Conservation (phyloP, 2,888 invertebrate species). For the Hydriomena furcata region DNA sequence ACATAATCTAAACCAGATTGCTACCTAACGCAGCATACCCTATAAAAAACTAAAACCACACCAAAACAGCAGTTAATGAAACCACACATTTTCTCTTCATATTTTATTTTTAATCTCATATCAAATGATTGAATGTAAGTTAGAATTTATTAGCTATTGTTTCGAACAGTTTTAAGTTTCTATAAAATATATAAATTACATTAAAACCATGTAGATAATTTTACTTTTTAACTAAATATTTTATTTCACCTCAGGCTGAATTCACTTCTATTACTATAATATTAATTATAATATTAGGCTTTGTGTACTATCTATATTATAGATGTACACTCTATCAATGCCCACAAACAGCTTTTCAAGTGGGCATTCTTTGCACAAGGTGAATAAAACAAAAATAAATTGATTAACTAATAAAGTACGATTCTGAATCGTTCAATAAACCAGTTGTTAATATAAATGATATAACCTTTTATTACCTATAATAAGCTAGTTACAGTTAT, state of each 20-base stretch:
- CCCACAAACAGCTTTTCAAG: too few relatives aligned
- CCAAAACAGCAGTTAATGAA: too few relatives aligned
- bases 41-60: too few relatives aligned
- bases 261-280: not conserved
- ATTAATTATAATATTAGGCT: not conserved
- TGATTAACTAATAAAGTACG: conserved; percentile 61
- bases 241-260: conserved; percentile 48
- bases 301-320: not conserved
- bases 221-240: too few relatives aligned
- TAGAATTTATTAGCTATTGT: conserved; percentile 67
- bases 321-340: too few relatives aligned
- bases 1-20: too few relatives aligned
- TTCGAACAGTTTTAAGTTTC: conserved; percentile 65
- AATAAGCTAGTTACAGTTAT: conserved; percentile 53
- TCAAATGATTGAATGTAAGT: conserved; percentile 81
- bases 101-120: conserved; percentile 75
- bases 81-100: conserved; percentile 18
- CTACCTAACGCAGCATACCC: too few relatives aligned
- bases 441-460: conserved; percentile 61
- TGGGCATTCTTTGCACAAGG: too few relatives aligned
- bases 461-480: conserved; percentile 52
- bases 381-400: conserved; percentile 43
- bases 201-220: conserved; percentile 70
- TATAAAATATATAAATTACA: conserved; percentile 74
- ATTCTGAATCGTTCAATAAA: conserved; percentile 66